phyloP scores from a whole-genome alignment of 2,797 vertebrate species.

The Mormyrops boulengeri region DNA sequence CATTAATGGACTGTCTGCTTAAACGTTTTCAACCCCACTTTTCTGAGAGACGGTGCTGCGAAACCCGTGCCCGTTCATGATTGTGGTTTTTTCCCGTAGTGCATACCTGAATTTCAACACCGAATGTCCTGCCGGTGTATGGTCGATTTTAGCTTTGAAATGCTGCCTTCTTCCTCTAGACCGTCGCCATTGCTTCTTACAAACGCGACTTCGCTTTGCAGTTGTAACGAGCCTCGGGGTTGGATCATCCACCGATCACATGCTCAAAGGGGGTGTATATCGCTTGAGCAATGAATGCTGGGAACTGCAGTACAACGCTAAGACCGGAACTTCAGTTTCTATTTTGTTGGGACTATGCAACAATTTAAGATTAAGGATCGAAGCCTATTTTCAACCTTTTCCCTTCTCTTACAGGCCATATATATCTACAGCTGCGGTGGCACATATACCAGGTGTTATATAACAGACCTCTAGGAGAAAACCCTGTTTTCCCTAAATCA shows the following conservation, averaged over 20 bases:
- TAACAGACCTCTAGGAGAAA: not conserved
- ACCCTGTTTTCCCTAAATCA: not conserved
- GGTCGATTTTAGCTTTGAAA: conserved; percentile 39
- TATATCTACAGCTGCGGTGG: not conserved
- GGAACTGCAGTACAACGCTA: conserved; percentile 38
- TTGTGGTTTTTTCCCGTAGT: not conserved
- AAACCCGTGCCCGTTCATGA: not conserved
- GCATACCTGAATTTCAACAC: conserved; percentile 12
- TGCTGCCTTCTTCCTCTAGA: conserved; percentile 45
- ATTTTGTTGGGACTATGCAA: not conserved
- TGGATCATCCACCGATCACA: conserved; percentile 43
- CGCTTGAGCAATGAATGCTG: not conserved
- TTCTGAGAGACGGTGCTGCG: not conserved
- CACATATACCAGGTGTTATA: not conserved
- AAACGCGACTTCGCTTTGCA: conserved; percentile 55
- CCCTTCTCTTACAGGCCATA: not conserved
- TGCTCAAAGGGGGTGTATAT: conserved; percentile 23
- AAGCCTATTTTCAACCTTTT: not conserved
- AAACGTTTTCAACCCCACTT: not conserved
- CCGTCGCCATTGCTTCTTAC: conserved; percentile 72
- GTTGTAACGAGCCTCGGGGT: conserved; percentile 61
- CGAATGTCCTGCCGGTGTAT: conserved; percentile 41
- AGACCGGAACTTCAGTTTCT: not conserved
- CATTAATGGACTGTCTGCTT: not conserved
- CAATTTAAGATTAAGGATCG: not conserved